Base-by-base conservation (phyloP, 2,888 invertebrate genomes). In the Synanthedon andrenaeformis region DNA sequence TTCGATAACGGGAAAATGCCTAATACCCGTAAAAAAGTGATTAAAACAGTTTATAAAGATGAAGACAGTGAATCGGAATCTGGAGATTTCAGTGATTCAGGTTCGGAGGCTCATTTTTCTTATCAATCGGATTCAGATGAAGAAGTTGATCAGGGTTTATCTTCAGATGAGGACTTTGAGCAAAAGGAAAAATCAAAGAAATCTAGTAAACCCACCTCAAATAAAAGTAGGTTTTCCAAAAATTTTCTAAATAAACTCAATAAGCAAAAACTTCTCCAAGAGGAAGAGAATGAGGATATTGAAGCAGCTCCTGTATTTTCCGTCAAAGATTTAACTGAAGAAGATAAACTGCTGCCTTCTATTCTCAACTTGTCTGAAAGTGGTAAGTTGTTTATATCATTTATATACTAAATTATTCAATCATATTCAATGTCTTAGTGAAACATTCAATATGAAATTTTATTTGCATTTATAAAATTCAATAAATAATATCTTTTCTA, bases 321-420 rank as follows among this genome's bases (percentile, higher is more conserved):
- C 19, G 67, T 88, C 1, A 88, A 83, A 64, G 79, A 88, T 67
- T 67, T 88, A 53, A 79, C 84, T 23, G 88, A 82, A 52, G 75
- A 78, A 55, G 85, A 88, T 60, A 88, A 88, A 62, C 64, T 85
- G 42, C 62, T 88, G 55, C 88, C 88, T 42, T 64, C 83, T 6
- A 65, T 83, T 58, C 72, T 88, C 1, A 81, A 88, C 69, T 74
- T 88, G 45, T 88, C 88, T 51, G 88, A 88, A 67, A 88, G 88
- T 79, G 88, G 88, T 88, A 66, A 61, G 78, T 70, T 35, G 41
- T 12, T 45, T 49, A 35, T 35, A 52, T 52, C 28, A 17, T 53
- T 52, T 17, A 17, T 17, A 2, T 17, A 17, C 17, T 17, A 17
- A 17, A 17, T 2, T 2, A 17, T 17, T 17, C 17, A 17, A 17